phyloP scores from a whole-genome alignment of 1,140 invertebrate genomes.

The Hylaeus anthracinus region DNA sequence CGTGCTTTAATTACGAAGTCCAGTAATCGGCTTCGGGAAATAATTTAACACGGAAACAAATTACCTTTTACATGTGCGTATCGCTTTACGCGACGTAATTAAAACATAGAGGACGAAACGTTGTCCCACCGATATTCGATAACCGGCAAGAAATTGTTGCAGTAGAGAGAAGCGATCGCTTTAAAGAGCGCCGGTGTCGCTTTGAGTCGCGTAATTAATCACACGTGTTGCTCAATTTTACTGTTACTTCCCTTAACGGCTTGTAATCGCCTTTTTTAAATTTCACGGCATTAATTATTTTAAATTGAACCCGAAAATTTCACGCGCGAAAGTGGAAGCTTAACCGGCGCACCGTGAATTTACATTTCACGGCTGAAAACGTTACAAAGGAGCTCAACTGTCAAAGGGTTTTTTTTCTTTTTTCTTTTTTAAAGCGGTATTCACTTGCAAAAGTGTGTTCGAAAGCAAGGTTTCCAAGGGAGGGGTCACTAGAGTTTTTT shows the following conservation, averaged over 20 bases:
- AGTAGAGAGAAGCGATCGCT: too few species aligned
- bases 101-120: neutral
- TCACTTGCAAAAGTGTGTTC: conserved; percentile 3
- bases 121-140: neutral
- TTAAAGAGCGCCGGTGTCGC: too few species aligned
- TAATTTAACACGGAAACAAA: conserved; percentile 1
- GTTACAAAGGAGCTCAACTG: conserved; percentile 20
- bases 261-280: neutral
- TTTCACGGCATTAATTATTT: conserved; percentile 13
- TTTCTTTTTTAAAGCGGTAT: neutral
- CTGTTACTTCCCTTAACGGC: too few species aligned
- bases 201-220: neutral
- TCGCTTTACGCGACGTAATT: neutral
- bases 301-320: neutral
- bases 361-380: conserved; percentile 16
- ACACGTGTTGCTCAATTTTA: too few species aligned
- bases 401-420: neutral
- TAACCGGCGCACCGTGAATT: neutral
- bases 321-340: neutral
- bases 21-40: neutral
- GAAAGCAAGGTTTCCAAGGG: neutral
- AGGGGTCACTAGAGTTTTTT: neutral
- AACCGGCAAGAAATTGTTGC: too few species aligned
- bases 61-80: neutral
- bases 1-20: neutral